These are phyloP conservation scores for Serilophus lunatus DNA, from an alignment of 2,113 vertebrate genomes.

Conservation along the genomic window DNA sequence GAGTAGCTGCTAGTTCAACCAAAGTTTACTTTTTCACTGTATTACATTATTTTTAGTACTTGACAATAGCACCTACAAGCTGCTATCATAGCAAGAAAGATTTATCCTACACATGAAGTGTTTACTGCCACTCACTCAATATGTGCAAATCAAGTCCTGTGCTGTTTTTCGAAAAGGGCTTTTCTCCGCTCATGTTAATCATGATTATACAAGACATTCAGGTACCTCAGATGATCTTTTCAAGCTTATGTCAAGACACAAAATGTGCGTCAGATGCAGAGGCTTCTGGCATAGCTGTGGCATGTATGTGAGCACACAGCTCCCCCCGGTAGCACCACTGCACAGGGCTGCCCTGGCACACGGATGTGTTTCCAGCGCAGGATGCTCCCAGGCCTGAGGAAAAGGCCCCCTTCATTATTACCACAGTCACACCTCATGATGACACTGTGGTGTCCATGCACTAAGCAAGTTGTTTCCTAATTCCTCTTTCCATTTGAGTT, in stretches of 20 bases:
- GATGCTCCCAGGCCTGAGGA: not conserved
- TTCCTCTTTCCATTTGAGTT: not conserved
- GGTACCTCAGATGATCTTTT: constrained; percentile 29
- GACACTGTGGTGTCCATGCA: rapidly evolving
- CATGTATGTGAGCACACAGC: rapidly evolving
- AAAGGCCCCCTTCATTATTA: not conserved
- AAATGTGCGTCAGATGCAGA: not conserved
- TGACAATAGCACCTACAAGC: constrained; percentile 22
- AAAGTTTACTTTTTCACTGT: not conserved
- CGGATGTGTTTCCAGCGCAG: not conserved
- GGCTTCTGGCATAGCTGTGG: not conserved
- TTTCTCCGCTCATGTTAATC: not conserved
- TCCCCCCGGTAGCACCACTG: not conserved
- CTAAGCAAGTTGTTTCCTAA: not conserved
- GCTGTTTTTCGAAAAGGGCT: not conserved
- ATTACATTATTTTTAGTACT: constrained; percentile 1
- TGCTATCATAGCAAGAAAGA: not conserved
- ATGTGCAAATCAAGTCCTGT: not conserved
- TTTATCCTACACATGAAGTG: not conserved
- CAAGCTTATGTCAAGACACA: not conserved
- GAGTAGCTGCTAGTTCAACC: not conserved
- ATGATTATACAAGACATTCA: not conserved
- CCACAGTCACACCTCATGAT: not conserved
- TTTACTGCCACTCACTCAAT: not conserved
- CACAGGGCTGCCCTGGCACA: not conserved